Percentiles rank a stretch among this genome's conserved stretches.
These are phyloP conservation scores for Zoanthus gigantus DNA, from an alignment of 92 coral and sea anemone species.

Conservation along the genomic window DNA sequence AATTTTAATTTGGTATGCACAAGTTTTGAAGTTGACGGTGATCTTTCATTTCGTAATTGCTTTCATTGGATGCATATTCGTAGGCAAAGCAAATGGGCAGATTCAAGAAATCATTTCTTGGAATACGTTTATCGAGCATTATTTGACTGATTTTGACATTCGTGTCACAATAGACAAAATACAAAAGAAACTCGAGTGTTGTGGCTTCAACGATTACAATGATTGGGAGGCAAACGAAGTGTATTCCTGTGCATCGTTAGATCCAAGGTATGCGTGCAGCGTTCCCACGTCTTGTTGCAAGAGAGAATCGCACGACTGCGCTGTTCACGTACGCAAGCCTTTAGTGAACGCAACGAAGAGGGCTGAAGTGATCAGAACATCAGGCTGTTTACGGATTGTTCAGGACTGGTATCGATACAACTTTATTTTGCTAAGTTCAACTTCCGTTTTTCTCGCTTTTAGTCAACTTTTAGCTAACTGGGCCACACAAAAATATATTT, in stretches of 20 bases:
- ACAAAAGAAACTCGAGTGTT: constrained; percentile 61
- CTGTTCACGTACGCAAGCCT: constrained; percentile 17
- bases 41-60: constrained; percentile 18
- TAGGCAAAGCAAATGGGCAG: constrained; percentile 3
- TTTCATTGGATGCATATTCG: constrained; percentile 10
- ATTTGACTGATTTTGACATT: constrained; percentile 27
- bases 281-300: constrained; percentile 71
- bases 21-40: constrained; percentile 7
- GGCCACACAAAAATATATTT: background rate
- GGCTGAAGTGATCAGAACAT: constrained; percentile 5
- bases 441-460: constrained; percentile 21
- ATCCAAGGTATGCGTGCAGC: constrained; percentile 55
- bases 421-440: constrained; percentile 12
- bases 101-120: constrained; percentile 45
- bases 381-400: constrained; percentile 52
- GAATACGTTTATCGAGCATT: constrained; percentile 50
- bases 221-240: constrained; percentile 68
- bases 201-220: constrained; percentile 60
- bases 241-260: constrained; percentile 60
- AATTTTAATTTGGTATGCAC: constrained; percentile 14
- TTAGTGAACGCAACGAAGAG: background rate
- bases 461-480: constrained; percentile 32
- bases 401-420: constrained; percentile 65
- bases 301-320: constrained; percentile 12
- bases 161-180: constrained; percentile 39